Conservation (phyloP, 1,140 invertebrate species). For the Zaprionus camerounensis region DNA sequence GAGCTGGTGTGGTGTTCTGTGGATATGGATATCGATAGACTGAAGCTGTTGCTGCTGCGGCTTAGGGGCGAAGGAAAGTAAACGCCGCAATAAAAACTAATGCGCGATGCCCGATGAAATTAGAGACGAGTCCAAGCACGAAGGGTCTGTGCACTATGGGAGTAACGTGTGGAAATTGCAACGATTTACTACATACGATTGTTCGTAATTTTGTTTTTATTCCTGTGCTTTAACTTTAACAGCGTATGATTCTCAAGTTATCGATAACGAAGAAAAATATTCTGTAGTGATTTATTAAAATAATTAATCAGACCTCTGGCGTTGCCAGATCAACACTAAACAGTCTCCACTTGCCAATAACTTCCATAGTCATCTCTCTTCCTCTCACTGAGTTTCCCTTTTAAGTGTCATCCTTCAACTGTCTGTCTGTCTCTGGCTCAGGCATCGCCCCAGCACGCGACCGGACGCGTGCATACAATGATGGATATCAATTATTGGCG, state of each 20-base stretch:
- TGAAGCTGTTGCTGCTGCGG: slow-evolving; percentile 47
- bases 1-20: neutral
- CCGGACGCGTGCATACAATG: slow-evolving; percentile 22
- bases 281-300: neutral
- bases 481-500: slow-evolving; percentile 48
- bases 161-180: neutral
- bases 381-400: neutral
- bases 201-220: neutral
- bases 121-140: slow-evolving; percentile 47
- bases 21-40: slow-evolving; percentile 53
- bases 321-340: neutral
- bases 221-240: neutral
- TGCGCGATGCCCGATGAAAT: slow-evolving; percentile 52
- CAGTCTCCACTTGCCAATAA: neutral
- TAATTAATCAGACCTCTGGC: neutral
- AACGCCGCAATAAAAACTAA: slow-evolving; percentile 71
- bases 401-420: neutral
- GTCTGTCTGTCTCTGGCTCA: neutral
- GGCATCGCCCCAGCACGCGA: slow-evolving; percentile 29
- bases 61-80: slow-evolving; percentile 47
- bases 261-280: neutral
- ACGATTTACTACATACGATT: neutral
- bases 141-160: neutral
- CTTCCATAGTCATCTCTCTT: neutral
- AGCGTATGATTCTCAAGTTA: neutral